phyloP scores from a whole-genome alignment of 92 coral and sea anemone species.

The Blastomussa wellsi region DNA sequence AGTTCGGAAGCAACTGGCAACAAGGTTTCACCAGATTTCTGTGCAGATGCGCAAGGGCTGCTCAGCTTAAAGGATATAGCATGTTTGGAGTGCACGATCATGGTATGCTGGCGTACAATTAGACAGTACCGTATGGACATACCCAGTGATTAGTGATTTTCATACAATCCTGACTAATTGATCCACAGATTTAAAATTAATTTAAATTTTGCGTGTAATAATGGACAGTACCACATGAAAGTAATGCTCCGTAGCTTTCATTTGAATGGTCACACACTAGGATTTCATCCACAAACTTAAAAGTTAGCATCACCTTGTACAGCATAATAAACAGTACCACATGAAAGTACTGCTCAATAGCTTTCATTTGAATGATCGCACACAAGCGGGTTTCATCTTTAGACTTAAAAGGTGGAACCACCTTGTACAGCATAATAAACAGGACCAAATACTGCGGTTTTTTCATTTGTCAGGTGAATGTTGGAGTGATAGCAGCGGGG shows the following conservation, averaged over 20 bases:
- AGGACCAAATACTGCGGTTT: neutral
- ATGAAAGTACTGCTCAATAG: neutral
- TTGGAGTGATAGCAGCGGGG: constrained; percentile 55
- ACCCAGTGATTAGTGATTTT: no score
- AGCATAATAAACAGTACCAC: neutral
- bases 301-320: neutral
- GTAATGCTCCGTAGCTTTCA: neutral
- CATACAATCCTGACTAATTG: no score
- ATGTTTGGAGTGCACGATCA: constrained; percentile 74
- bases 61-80: constrained; percentile 51
- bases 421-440: neutral
- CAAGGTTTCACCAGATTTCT: constrained; percentile 66
- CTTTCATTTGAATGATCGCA: neutral
- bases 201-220: neutral
- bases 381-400: neutral
- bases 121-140: no score
- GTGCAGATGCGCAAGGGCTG: constrained; percentile 93
- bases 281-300: neutral
- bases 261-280: no score
- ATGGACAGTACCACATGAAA: neutral
- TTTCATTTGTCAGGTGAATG: constrained; percentile 54
- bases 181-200: neutral
- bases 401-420: neutral
- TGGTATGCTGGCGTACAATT: constrained; percentile 45
- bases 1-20: constrained; percentile 52